A percentile compares a stretch with the other conserved stretches of the same genome.
Evolutionary conservation across 2,797 vertebrate genomes (phyloP).

Genomic region (Leucoraja ocellata): DNA sequence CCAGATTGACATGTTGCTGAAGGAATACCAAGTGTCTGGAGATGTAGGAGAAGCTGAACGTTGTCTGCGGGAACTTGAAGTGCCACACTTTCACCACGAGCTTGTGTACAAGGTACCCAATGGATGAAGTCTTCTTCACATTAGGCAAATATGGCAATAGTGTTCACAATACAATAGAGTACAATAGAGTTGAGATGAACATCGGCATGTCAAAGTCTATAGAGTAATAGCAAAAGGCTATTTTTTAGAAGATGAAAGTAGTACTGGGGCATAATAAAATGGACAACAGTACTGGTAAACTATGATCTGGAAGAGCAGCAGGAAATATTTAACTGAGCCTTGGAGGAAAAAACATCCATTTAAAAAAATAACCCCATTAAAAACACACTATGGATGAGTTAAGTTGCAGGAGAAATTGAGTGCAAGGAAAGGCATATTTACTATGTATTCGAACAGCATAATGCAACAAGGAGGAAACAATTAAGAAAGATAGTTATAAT

Average conservation of each 20-base stretch:
- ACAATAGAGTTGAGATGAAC: not conserved
- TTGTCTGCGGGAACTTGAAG: conserved; percentile 89
- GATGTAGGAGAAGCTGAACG: conserved; percentile 84
- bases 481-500: not conserved
- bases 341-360: not conserved
- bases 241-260: not conserved
- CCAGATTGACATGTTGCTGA: conserved; percentile 90
- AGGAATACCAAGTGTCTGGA: conserved; percentile 88
- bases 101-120: conserved; percentile 87
- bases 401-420: not conserved
- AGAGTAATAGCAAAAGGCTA: not conserved
- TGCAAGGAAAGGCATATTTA: not conserved
- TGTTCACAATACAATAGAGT: not conserved
- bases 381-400: not conserved
- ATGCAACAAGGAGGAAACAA: not conserved
- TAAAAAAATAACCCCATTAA: not conserved
- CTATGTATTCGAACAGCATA: not conserved
- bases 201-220: not conserved
- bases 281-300: not conserved
- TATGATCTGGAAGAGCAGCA: not conserved
- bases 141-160: not conserved
- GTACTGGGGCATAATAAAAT: not conserved
- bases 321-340: not conserved
- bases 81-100: conserved; percentile 96
- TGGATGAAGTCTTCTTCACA: not conserved